These are phyloP conservation scores for Ophioninae sp. DNA, from an alignment of 2,888 invertebrate species.

Conservation along the genomic window DNA sequence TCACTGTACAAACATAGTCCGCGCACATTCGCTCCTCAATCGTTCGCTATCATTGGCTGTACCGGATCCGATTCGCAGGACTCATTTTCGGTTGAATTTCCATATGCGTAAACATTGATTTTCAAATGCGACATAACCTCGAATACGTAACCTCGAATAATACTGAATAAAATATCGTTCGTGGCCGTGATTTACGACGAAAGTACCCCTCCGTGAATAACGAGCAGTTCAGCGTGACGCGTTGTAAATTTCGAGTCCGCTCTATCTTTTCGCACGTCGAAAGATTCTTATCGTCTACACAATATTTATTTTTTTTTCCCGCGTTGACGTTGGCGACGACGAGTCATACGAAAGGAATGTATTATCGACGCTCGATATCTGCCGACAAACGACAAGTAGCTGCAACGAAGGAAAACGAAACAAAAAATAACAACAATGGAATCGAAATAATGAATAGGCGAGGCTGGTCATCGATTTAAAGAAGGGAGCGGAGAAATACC, in stretches of 20 bases:
- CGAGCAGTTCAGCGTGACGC: not conserved
- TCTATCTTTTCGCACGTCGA: slow-evolving; percentile 17
- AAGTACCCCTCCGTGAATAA: slow-evolving; percentile 4
- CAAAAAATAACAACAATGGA: not conserved
- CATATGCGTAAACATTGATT: not conserved
- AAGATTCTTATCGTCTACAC: slow-evolving; percentile 23
- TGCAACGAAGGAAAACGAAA: not conserved
- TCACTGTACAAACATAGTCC: too few relatives aligned
- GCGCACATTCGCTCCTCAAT: too few relatives aligned
- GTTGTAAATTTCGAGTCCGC: not conserved
- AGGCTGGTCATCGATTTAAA: not conserved
- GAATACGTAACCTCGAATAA: not conserved
- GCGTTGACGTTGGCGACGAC: not conserved
- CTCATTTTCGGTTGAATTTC: too few relatives aligned
- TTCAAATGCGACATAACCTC: not conserved
- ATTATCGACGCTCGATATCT: not conserved
- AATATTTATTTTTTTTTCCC: not conserved
- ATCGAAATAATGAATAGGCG: not conserved
- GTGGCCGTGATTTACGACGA: slow-evolving; percentile 9
- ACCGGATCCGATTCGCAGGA: too few relatives aligned
- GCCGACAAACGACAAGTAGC: not conserved
- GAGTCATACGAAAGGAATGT: not conserved
- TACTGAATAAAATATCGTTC: slow-evolving; percentile 5
- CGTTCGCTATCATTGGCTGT: too few relatives aligned
- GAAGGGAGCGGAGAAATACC: not conserved